Evolutionary conservation across 1,140 invertebrate genomes (phyloP), one percentile per base, ranked within the genome.

Genomic region (Akabosia matsudoensis): DNA sequence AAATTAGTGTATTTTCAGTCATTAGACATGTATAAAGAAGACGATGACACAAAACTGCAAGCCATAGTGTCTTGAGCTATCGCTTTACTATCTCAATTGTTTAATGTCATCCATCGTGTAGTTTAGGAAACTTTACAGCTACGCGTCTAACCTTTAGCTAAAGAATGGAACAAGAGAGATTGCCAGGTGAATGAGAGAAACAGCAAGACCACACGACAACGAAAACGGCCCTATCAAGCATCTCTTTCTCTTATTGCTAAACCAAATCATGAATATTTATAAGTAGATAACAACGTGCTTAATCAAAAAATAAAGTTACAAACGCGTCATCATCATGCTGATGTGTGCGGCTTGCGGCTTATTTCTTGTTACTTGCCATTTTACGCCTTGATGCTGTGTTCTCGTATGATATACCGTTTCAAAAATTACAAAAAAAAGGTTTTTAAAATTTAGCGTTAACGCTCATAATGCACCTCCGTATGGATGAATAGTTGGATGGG

Each of bases 241-340:
- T 61, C 54, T 61, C 24, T 61, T 22, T 61, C 14, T 61, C 14
- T n/a, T n/a, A n/a, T n/a, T n/a, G 26, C n/a, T 13, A 24, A 28
- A 10, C 10, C 61, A 30, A 31, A 7, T 67, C 61, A 67, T 67
- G 61, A 67, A 67, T 67, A 67, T 67, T 67, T 67, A 67, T 67
- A 67, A 67, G 61, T 4, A 67, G 24, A 28, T 67, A 67, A 31
- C 61, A 67, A 67, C 61, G 24, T 67, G 24, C 61, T 67, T 67
- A 67, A 67, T 67, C 61, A 67, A 67, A 67, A 67, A n/a, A 14
- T n/a, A 61, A 61, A 67, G 7, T 67, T 30, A n/a, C 22, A 67
- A 45, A 56, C 54, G 54, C 54, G 22, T n/a, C 14, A 56, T 56
- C 54, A 56, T 56, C 54, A 56, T 22, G 54, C 14, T n/a, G 24